Conservation (phyloP, 2,113 vertebrate genomes). For the Halichoerus grypus region DNA sequence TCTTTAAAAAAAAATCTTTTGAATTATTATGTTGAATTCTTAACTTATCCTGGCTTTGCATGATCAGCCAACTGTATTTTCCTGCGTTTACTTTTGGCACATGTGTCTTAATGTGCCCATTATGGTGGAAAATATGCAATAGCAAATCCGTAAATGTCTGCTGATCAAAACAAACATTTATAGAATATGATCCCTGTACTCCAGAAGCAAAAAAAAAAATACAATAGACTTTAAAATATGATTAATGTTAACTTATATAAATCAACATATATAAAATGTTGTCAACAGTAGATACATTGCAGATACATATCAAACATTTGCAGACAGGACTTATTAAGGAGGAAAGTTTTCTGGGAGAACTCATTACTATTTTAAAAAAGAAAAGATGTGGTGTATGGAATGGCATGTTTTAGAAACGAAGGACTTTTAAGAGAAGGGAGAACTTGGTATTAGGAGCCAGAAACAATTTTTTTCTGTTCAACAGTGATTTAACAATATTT, state of each 20-base stretch:
- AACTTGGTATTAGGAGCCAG: neutral
- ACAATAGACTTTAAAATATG: neutral
- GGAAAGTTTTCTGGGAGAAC: neutral
- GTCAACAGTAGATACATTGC: neutral
- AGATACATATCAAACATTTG: neutral
- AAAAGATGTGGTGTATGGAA: neutral
- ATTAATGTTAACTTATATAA: neutral
- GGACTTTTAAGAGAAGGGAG: neutral
- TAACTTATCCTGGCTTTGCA: neutral
- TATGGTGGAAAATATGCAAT: neutral
- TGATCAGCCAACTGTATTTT: neutral
- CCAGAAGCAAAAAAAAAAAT: neutral
- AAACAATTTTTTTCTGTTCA: neutral
- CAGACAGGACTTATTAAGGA: conserved; percentile 33
- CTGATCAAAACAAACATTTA: neutral
- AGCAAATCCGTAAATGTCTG: neutral
- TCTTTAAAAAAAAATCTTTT: conserved; percentile 38
- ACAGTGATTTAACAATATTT: neutral
- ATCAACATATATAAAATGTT: neutral
- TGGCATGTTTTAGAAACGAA: neutral
- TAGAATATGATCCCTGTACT: neutral
- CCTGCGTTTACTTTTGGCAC: neutral
- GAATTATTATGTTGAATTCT: neutral
- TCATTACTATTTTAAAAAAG: neutral
- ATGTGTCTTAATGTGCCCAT: neutral